Base-by-base conservation (phyloP, 2,797 vertebrate genomes). In the Adelosebastes latens region DNA sequence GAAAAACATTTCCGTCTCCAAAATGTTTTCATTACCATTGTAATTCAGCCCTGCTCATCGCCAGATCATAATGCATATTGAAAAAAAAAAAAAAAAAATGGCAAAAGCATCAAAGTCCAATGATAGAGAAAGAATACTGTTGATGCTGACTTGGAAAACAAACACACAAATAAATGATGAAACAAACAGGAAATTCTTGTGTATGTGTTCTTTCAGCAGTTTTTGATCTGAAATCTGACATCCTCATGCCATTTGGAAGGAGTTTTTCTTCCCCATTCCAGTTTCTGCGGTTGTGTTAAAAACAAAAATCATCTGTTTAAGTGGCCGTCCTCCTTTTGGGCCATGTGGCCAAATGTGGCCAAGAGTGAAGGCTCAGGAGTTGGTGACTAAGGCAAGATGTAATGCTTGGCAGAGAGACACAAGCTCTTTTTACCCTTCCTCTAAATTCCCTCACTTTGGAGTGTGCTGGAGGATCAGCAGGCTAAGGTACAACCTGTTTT, bases 251-350 rank as follows among this genome's bases (percentile, higher is more conserved):
- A 86, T 82, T 88, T 87, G 34, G 65, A 81, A 68, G 62, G 5
- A 1, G n/a, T 5, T 77, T 58, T 36, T 9, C 46, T 42, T 14
- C 12, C 10, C 16, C 58, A 5, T 66, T 80, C 63, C 29, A 25
- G 70, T 79, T 79, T 82, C 59, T 92, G 84, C 4, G 66, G 85
- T 88, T 32, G 25, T 82, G 79, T 82, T 89, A 79, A 90, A 91
- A 93, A 92, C 86, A 89, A 90, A 87, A 89, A 87, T 90, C 77
- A 84, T 90, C 72, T 91, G 87, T 89, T 84, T 63, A 81, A 88
- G 88, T 89, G 82, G 66, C 84, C 77, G 68, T 81, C 79, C 53
- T 87, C 78, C 66, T 87, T 87, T 53, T n/a, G 36, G 75, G 74
- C 86, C 83, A 84, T 89, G 85, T 86, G 86, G 79, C 62, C 72